Percentiles rank a stretch among this genome's conserved stretches.
Evolutionary conservation across 2,888 invertebrate species (phyloP).

Genomic region (Ephialtes manifestator): DNA sequence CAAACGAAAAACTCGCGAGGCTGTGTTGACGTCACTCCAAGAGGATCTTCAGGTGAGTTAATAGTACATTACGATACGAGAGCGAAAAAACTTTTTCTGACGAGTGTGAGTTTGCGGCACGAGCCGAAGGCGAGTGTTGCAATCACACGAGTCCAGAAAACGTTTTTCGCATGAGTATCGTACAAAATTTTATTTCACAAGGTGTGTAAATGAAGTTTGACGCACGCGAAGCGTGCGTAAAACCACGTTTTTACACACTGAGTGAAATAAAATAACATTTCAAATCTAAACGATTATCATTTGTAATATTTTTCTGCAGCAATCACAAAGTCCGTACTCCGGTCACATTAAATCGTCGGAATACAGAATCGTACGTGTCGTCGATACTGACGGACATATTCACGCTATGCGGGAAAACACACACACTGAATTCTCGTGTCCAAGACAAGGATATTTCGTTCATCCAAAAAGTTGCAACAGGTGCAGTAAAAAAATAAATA

Average conservation of each 20-base stretch:
- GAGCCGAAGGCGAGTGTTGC: no score
- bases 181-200: no score
- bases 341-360: conserved; percentile 89
- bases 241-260: no score
- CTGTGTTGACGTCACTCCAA: conserved; percentile 85
- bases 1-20: conserved; percentile 84
- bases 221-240: no score
- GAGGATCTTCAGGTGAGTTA: conserved; percentile 83
- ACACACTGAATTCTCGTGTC: conserved; percentile 91
- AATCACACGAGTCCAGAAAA: no score
- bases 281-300: conserved; percentile 13
- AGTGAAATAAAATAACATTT: conserved; percentile 19
- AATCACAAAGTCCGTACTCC: conserved; percentile 82
- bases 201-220: no score
- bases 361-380: conserved; percentile 91
- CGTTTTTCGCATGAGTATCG: no score
- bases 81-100: no score
- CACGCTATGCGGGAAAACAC: conserved; percentile 91
- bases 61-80: no score
- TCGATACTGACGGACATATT: conserved; percentile 91
- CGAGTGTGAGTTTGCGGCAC: no score
- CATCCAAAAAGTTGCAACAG: conserved; percentile 92
- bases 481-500: conserved; percentile 74
- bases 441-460: conserved; percentile 92
- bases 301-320: conserved; percentile 82